Base-by-base conservation (phyloP, 1,140 invertebrate species). In the Sitobion miscanthi region DNA sequence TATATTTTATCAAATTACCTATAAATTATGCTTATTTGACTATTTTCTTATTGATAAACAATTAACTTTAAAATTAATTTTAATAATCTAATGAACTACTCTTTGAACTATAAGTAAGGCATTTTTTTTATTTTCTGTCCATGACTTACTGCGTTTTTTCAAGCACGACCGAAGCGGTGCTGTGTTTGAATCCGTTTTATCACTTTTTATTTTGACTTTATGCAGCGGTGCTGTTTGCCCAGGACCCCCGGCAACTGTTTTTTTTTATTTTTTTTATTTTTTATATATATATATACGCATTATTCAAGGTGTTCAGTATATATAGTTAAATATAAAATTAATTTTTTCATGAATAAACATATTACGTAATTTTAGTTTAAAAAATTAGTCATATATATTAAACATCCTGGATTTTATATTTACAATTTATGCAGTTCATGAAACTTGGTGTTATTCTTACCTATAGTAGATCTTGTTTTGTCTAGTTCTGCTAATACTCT, bases 401-500 rank as follows among this genome's bases (percentile, higher is more conserved):
- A 90, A 90, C 89, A 90, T 90, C 89, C 89, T 90, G 30, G 69
- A 69, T 90, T 90, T 90, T 14, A 90, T 90, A 90, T 90, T 90
- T 90, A 90, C 89, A 90, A 20, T 62, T 45, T 45, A 30, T 45
- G 30, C 25, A 77, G 17, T 90, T 69, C 21, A 47, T 25, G 17
- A 35, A 52, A 42, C 11, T 8, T 42, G 14, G 9, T 30, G 30
- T 62, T 83, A 85, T 91, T 94, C 94, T 94, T 93, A 95, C 95
- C 95, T 94, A 95, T 94, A 25, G 95, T 96, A 94, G 96, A 96
- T 95, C 97, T 96, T 94, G 97, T 97, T 95, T 98, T 97, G 95
- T 99, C 98, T 94, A 99, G 95, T 95, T 99, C 98, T 94, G 98
- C 98, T 94, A 99, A 96, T 94, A 99, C 97, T 95, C 98, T 96